These are phyloP conservation scores for Hololepta plana DNA, from an alignment of 2,888 invertebrate species.

Conservation along the genomic window DNA sequence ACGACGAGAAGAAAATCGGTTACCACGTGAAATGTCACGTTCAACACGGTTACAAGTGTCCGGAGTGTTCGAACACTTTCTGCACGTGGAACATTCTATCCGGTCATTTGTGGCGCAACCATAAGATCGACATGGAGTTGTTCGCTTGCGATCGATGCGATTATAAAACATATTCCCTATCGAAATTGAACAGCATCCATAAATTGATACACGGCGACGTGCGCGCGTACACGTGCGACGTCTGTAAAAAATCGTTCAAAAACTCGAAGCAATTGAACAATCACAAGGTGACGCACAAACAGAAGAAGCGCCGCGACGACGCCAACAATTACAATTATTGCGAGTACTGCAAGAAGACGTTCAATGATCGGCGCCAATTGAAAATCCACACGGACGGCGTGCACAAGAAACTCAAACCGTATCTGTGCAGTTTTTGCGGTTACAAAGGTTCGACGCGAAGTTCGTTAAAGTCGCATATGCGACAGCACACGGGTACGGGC, in stretches of 20 bases:
- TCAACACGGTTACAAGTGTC: slow-evolving; percentile 33
- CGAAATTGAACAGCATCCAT: slow-evolving; percentile 54
- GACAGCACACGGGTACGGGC: slow-evolving; percentile 45
- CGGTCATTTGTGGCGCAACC: slow-evolving; percentile 62
- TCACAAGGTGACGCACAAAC: slow-evolving; percentile 47
- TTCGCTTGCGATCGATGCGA: slow-evolving; percentile 57
- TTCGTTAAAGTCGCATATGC: slow-evolving; percentile 45
- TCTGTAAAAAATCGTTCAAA: slow-evolving; percentile 63
- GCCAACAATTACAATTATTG: slow-evolving; percentile 22
- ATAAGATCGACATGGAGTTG: slow-evolving; percentile 62
- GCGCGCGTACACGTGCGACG: slow-evolving; percentile 39
- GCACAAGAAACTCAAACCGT: slow-evolving; percentile 48
- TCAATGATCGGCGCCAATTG: slow-evolving; percentile 34
- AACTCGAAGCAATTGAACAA: slow-evolving; percentile 62
- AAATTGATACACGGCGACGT: slow-evolving; percentile 54
- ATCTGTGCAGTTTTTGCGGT: slow-evolving; percentile 46
- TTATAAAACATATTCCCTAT: slow-evolving; percentile 51
- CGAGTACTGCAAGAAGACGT: slow-evolving; percentile 38
- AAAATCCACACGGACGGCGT: slow-evolving; percentile 39
- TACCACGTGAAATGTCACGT: slow-evolving; percentile 48
- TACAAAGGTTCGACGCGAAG: slow-evolving; percentile 46
- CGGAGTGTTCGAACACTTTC: slow-evolving; percentile 42
- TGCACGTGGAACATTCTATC: slow-evolving; percentile 43
- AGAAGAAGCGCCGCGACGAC: slow-evolving; percentile 10
- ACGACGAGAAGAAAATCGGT: slow-evolving; percentile 36